Evolutionary conservation across 2,888 invertebrate species (phyloP), one percentile per base, ranked within the genome.

Genomic region (Suillia variegata): DNA sequence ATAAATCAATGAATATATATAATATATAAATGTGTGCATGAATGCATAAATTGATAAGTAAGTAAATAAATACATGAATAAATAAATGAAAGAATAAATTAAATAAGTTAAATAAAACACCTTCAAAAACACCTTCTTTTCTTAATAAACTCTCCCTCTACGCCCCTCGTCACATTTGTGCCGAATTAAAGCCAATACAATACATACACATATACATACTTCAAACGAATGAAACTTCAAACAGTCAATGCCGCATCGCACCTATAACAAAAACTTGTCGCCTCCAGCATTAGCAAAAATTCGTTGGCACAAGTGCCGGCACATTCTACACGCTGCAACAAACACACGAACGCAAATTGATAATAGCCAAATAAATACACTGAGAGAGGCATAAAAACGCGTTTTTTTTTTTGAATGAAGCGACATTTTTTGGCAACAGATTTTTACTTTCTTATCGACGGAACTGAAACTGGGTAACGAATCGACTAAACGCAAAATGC

Each of bases 401-500:
- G 5, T 34, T 47, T 50, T 18, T 22, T 38, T 24, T 13, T 10
- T n/a, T 38, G 10, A n/a, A 38, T 4, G 6, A n/a, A 4, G 38
- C 4, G 38, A 6, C 6, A 10, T 8, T 56, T 54, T 58, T 71
- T 71, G 71, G 63, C 74, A 71, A 67, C 63, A 68, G 66, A 74
- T 71, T 74, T 71, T 63, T 74, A 69, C 72, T 73, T 62, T 70
- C 72, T 70, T 73, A 73, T 72, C 74, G 64, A 56, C 53, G 12
- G 15, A 38, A 38, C 38, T n/a, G 38, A 17, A 45, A 20, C 45
- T 20, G 5, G 5, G 45, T 6, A 45, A 45, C 12, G n/a, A 38
- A n/a, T 5, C 26, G 26, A 26, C 26, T 6, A 38, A 38, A 38
- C 6, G 18, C 45, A 45, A 45, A 20, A 45, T 38, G 47, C 49